A percentile compares a stretch with the other conserved stretches of the same genome.
These are phyloP conservation scores for Scotopteryx bipunctaria DNA, from an alignment of 2,888 invertebrate species.

Conservation along the genomic window DNA sequence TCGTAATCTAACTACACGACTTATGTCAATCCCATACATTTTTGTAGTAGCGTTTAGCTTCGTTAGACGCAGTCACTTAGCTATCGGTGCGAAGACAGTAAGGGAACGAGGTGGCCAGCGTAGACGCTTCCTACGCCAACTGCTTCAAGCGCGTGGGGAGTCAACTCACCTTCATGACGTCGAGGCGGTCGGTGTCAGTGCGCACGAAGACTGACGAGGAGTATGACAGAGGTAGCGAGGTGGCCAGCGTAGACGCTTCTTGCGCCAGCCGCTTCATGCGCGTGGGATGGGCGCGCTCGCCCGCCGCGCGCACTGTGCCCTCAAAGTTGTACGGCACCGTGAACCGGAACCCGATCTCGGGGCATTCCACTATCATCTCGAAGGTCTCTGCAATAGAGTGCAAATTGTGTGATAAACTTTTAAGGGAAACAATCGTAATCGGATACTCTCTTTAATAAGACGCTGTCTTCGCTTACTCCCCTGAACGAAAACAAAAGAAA, in stretches of 20 bases:
- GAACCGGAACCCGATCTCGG: constrained; percentile 90
- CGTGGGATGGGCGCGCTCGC: constrained; percentile 93
- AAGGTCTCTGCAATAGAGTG: constrained; percentile 87
- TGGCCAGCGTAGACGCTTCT: constrained; percentile 96
- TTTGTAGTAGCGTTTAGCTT: too few relatives aligned
- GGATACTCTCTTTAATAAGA: too few relatives aligned
- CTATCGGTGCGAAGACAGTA: too few relatives aligned
- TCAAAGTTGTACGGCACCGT: constrained; percentile 95
- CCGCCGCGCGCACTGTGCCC: constrained; percentile 92
- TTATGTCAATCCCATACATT: too few relatives aligned
- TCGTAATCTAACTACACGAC: too few relatives aligned
- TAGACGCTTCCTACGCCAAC: too few relatives aligned
- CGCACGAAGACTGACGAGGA: constrained; percentile 97
- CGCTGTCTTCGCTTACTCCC: too few relatives aligned
- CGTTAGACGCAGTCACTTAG: too few relatives aligned
- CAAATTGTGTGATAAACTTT: background rate
- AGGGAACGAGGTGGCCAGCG: too few relatives aligned
- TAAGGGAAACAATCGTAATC: too few relatives aligned
- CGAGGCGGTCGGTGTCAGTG: constrained; percentile 96
- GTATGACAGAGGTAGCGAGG: constrained; percentile 95
- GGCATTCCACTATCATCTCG: constrained; percentile 94
- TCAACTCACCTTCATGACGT: constrained; percentile 94
- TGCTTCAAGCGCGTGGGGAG: too few relatives aligned
- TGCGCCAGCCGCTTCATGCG: constrained; percentile 96
- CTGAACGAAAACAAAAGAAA: too few relatives aligned